Evolutionary conservation across 2,797 vertebrate genomes (phyloP).

Genomic region (Coluber constrictor): DNA sequence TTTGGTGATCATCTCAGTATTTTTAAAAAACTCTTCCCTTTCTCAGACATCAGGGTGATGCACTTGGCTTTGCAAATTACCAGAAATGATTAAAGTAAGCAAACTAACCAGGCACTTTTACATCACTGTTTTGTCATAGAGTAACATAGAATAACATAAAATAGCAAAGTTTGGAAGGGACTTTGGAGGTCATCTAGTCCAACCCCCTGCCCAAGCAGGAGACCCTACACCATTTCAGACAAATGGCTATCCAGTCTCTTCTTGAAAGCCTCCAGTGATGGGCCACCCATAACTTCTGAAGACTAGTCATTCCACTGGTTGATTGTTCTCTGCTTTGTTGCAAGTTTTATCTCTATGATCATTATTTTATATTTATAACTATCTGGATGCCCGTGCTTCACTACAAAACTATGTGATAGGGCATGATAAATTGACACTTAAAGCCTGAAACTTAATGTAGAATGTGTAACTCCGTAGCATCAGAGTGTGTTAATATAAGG

Average conservation of each 20-base stretch:
- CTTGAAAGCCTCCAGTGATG: neutral
- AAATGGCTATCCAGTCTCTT: neutral
- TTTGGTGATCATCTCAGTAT: neutral
- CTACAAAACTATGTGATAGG: no score
- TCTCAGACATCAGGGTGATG: neutral
- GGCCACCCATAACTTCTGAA: neutral
- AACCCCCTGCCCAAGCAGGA: neutral
- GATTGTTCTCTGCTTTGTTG: neutral
- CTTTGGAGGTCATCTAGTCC: neutral
- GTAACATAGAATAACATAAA: no score
- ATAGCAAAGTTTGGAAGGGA: neutral
- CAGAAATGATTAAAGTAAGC: neutral
- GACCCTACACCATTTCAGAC: neutral
- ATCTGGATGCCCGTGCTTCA: no score
- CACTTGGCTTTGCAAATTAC: neutral
- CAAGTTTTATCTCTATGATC: neutral
- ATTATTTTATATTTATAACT: neutral
- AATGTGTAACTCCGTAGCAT: no score
- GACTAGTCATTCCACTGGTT: neutral
- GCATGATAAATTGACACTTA: no score
- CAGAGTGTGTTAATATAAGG: no score
- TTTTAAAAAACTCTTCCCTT: neutral
- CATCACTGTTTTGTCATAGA: neutral
- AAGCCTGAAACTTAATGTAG: no score
- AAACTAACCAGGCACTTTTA: neutral